Evolutionary conservation across 2,113 vertebrate species (phyloP), one percentile per base, ranked within the genome.

Genomic region (Ammodytes dubius): DNA sequence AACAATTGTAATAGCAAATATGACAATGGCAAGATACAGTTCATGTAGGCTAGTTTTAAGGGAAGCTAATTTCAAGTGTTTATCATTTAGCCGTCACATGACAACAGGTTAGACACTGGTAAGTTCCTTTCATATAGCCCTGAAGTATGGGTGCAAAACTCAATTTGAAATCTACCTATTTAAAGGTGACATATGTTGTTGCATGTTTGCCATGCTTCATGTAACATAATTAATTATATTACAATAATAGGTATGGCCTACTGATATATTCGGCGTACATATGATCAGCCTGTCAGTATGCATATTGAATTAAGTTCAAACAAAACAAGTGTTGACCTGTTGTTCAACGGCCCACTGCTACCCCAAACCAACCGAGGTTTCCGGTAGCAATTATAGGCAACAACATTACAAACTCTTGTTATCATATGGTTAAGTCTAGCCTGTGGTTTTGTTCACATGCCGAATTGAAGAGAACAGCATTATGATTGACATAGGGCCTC

Each of bases 231-330:
- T n/a, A 12, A 37, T 8, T 15, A n/a, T 1, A 46, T 37, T 45
- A 4, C 0, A 65, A 7, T 0, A 70, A 40, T 49, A 1, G 0
- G 0, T 4, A 11, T 7, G 49, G 7, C 3, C 5, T 52, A 47
- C 6, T 9, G 2, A 49, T 74, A 5, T 54, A 78, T 78, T 76
- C 78, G 73, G 85, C 59, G 27, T 39, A 39, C 1, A 35, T 40
- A 5, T 42, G 4, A 14, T 37, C 14, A 4, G n/a, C 40, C 0
- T 46, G 37, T 2, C 2, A 37, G 37, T 3, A 19, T 0, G 4
- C 13, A 19, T 2, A 49, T 13, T 54, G 1, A 15, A 64, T 13
- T 19, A 1, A 37, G 2, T 65, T 59, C 53, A n/a, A 15, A 43
- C 9, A n/a, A 50, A 73, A 74, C 1, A 13, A 14, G 5, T 4